Evolutionary conservation across 2,113 vertebrate species (phyloP), one percentile per base, ranked within the genome.

Genomic region (Pelecanoides urinatrix): DNA sequence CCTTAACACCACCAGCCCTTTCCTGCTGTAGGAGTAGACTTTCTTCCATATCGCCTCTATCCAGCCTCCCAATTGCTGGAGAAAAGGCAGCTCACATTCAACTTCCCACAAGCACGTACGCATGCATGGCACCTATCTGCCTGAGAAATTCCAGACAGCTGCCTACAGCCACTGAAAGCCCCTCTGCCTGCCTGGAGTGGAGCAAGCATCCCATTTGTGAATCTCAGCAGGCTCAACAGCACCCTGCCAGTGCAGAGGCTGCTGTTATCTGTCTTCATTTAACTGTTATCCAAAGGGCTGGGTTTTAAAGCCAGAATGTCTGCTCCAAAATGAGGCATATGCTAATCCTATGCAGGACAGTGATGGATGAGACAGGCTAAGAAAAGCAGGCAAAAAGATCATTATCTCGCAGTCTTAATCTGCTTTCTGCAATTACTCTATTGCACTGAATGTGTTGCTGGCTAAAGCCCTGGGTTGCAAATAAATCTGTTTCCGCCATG

Each of bases 71-170:
- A 9, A 8, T 29, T 18, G 27, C 77, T 75, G 84, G 38, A 66
- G 68, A 22, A 85, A 58, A 91, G 38, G 73, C 87, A 90, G 63
- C 59, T 95, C 45, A 6, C 68, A 3, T 1, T 4, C 36, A 68
- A 10, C 32, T 47, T 36, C 25, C 55, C 2, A 0, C 1, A 1
- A 47, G 58, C 56, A 52, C 1, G 0, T n/a, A n/a, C 0, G 0
- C 25, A 7, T 19, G 22, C 40, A 47, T 3, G 0, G 10, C 2
- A 2, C 32, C 42, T 66, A 52, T 86, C 55, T 92, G 72, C 62
- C 8, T 5, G 20, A 67, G 90, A 59, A 79, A 66, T 70, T 59
- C 76, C 84, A 86, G 55, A 44, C 73, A 62, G 45, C 71, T 92
- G 77, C 74, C 62, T 61, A 9, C 67, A 86, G 62, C 62, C 85